Evolutionary conservation across 2,797 vertebrate species (phyloP), one percentile per base, ranked within the genome.

Genomic region (Taenioides sp.): DNA sequence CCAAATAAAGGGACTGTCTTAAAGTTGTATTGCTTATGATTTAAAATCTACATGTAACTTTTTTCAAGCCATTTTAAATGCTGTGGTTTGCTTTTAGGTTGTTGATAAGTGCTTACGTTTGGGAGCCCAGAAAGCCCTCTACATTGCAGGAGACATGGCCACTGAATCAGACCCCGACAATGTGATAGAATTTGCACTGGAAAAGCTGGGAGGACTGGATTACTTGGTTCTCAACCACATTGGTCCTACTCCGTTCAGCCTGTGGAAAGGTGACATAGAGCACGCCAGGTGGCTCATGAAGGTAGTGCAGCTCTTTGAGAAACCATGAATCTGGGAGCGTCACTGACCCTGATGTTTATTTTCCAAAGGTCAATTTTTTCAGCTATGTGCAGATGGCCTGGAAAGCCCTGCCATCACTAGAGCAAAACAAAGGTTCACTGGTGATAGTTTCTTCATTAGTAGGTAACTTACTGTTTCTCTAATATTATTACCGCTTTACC

Each of bases 161-260:
- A 88, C 14, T 60, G 87, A 92, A 2, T 83, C 90, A 2, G 95
- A 94, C 58, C 94, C 95, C 0, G 87, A 92, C 5, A 87, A 25
- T n/a, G 94, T 95, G 73, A 84, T 96, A 28, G 89, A 88, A n/a
- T 96, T 95, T 76, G 92, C 96, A 22, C 68, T 95, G 75, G 88
- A 95, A 76, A 89, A 93, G 23, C 92, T 97, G 9, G 95, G 94
- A 18, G 95, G 95, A 2, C 80, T 97, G 91, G 95, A 97, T 79
- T 95, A 93, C 72, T 72, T 97, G 16, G 92, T 97, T 68, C 80
- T 97, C 73, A 98, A 96, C 80, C 96, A 97, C 85, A 92, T 97
- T 0, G 95, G 96, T 0, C 9, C 70, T 0, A 91, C 70, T 69
- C 92, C 85, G 7, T 95, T 95, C 76, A 75, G 81, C 75, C 91